Conservation (phyloP, 2,797 vertebrate genomes). For the Limnodromus scolopaceus region DNA sequence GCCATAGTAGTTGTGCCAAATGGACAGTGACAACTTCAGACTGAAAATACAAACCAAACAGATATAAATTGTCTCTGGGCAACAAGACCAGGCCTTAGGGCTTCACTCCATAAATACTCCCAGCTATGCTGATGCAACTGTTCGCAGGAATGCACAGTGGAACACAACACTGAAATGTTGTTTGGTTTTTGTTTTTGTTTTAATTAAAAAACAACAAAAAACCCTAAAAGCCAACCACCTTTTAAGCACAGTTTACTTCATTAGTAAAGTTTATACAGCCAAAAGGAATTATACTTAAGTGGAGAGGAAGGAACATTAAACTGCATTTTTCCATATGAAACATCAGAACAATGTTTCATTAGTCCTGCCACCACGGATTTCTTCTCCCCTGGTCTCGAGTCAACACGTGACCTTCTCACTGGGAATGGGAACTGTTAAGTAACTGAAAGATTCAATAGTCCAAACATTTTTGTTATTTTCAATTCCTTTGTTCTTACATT, state of each 20-base stretch:
- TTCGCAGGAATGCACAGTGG: neutral
- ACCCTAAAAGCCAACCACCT: neutral
- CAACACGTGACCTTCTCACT: neutral
- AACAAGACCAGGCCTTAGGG: slow-evolving; percentile 22
- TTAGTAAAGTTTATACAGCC: neutral
- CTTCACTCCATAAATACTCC: slow-evolving; percentile 31
- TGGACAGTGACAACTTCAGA: neutral
- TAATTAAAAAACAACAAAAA: neutral
- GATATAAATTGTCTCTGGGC: slow-evolving; percentile 45
- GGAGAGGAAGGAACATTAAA: neutral
- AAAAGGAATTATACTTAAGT: neutral
- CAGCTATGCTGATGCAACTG: slow-evolving; percentile 28
- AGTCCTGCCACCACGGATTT: neutral
- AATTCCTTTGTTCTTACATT: neutral
- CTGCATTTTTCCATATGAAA: neutral
- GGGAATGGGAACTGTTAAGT: neutral
- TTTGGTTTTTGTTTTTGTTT: neutral
- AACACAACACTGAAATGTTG: neutral
- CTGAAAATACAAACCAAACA: slow-evolving; percentile 11
- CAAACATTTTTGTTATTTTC: neutral
- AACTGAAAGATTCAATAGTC: neutral
- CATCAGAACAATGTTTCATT: neutral
- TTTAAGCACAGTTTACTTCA: neutral
- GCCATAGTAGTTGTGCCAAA: neutral
- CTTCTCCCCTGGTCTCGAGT: neutral